phyloP scores from a whole-genome alignment of 53 echinoderm and acorn worm species.

The Luidia sarsii region DNA sequence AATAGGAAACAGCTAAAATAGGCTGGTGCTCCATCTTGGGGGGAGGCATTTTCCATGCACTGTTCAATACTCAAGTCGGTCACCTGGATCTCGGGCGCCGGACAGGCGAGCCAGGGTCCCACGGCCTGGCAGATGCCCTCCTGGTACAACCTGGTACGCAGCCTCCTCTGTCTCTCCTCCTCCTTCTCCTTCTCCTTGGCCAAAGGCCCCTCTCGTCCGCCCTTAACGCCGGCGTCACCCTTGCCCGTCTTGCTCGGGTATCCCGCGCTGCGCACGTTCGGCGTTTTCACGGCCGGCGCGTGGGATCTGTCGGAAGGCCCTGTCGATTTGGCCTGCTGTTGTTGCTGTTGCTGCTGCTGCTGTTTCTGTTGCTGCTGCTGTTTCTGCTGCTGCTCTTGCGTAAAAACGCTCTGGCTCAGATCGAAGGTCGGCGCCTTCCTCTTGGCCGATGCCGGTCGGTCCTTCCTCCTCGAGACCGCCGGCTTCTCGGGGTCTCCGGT shows the following conservation, averaged over 20 bases:
- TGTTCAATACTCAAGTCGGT: too few species aligned
- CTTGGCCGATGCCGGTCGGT: slow-evolving; percentile 6
- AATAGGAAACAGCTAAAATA: too few species aligned
- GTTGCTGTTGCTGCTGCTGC: too few species aligned
- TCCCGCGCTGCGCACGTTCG: slow-evolving; percentile 20
- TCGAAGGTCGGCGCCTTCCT: slow-evolving; percentile 21
- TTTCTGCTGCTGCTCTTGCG: too few species aligned
- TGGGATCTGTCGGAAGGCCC: not conserved
- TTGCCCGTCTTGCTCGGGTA: not conserved
- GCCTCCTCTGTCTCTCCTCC: slow-evolving; percentile 22
- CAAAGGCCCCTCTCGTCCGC: too few species aligned
- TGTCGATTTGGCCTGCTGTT: not conserved
- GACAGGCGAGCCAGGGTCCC: slow-evolving; percentile 36
- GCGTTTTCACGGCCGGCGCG: not conserved
- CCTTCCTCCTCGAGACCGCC: not conserved
- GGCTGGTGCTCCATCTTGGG: too few species aligned
- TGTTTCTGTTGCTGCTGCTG: too few species aligned
- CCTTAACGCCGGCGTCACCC: not conserved
- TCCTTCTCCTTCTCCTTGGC: slow-evolving; percentile 24
- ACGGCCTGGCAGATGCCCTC: slow-evolving; percentile 31
- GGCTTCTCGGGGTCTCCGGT: slow-evolving; percentile 12
- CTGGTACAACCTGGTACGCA: slow-evolving; percentile 42
- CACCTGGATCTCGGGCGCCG: slow-evolving; percentile 54
- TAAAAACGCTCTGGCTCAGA: slow-evolving; percentile 33
- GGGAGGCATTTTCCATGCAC: too few species aligned